A percentile compares a stretch with the other conserved stretches of the same genome.
phyloP scores from a whole-genome alignment of 2,797 vertebrate genomes.

The Mormyrus hasselquistii region DNA sequence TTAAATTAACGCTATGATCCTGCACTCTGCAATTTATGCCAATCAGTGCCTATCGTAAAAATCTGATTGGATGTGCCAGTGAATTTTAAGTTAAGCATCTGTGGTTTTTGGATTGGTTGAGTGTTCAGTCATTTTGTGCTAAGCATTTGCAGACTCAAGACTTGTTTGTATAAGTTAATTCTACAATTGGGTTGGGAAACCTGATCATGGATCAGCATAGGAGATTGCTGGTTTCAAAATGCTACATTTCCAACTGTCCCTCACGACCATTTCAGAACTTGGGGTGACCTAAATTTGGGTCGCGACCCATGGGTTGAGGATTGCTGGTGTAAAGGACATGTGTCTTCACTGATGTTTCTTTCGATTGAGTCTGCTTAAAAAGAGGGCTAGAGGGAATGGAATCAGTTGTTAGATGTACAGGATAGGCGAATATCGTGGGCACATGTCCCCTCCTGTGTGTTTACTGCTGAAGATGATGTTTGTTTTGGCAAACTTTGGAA shows the following conservation, averaged over 20 bases:
- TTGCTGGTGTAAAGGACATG: neutral
- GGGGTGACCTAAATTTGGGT: neutral
- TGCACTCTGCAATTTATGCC: neutral
- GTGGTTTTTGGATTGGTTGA: neutral
- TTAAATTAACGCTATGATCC: neutral
- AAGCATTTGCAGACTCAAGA: neutral
- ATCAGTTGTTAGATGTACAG: neutral
- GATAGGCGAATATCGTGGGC: no score
- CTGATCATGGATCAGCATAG: neutral
- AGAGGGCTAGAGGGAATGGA: neutral
- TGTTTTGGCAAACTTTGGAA: conserved; percentile 19
- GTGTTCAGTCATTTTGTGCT: neutral
- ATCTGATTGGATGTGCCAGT: neutral
- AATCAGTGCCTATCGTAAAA: neutral
- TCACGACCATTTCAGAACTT: neutral
- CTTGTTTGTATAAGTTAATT: neutral
- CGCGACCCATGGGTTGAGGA: neutral
- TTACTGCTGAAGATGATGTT: conserved; percentile 20
- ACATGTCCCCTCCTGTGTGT: neutral
- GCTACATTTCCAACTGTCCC: neutral
- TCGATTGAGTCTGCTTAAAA: conserved; percentile 25
- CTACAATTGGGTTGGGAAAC: neutral
- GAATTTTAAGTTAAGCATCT: neutral
- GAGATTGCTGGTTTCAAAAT: neutral
- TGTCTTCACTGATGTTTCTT: neutral